Conservation (phyloP, 1,140 invertebrate genomes). For the Drosophila equinoxialis region DNA sequence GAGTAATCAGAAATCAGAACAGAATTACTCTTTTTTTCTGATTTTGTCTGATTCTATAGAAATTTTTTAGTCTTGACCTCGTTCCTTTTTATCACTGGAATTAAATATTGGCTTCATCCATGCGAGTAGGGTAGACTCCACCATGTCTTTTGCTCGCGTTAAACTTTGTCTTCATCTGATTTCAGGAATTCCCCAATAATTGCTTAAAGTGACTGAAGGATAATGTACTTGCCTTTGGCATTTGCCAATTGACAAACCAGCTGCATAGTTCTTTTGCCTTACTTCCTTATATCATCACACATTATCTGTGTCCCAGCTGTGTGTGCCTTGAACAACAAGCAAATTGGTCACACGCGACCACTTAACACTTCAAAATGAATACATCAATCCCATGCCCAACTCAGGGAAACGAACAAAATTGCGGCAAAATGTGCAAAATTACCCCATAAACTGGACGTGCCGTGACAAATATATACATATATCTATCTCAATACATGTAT, state of each 20-base stretch:
- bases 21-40: too few relatives aligned
- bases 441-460: conserved; percentile 45
- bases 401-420: background rate
- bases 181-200: background rate
- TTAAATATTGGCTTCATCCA: too few relatives aligned
- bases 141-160: too few relatives aligned
- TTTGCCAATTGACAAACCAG: background rate
- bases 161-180: too few relatives aligned
- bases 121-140: too few relatives aligned
- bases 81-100: too few relatives aligned
- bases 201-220: too few relatives aligned
- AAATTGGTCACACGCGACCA: conserved; percentile 77
- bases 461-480: conserved; percentile 33
- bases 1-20: too few relatives aligned
- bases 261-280: background rate
- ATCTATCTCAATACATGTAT: too few relatives aligned
- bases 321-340: conserved; percentile 23
- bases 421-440: conserved; percentile 46
- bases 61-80: too few relatives aligned
- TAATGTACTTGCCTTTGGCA: background rate
- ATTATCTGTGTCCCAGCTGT: conserved; percentile 49
- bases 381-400: conserved; percentile 44
- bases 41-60: too few relatives aligned
- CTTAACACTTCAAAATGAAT: conserved; percentile 76
- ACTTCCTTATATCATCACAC: background rate